Evolutionary conservation across 2,888 invertebrate genomes (phyloP).

Genomic region (Acronicta aceris): DNA sequence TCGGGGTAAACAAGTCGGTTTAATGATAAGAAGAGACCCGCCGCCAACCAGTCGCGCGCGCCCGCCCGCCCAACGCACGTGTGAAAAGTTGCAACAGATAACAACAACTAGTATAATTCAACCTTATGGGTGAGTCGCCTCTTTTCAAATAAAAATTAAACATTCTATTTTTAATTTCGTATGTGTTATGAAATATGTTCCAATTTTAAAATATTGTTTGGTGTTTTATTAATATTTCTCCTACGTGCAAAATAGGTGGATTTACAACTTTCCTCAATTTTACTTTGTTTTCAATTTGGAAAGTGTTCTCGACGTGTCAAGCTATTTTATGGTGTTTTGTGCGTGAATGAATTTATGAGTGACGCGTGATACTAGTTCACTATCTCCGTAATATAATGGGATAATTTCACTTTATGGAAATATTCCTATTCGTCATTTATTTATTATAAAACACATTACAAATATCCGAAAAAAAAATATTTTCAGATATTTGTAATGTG

Average conservation of each 20-base stretch:
- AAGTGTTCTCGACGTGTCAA: conserved; percentile 1
- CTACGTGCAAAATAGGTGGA: background rate
- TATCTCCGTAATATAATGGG: conserved; percentile 74
- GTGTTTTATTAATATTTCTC: background rate
- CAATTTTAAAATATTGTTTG: conserved; percentile 9
- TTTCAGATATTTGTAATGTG: background rate
- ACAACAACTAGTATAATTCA: conserved; percentile 48
- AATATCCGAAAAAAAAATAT: too few species aligned
- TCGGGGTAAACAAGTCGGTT: conserved; percentile 79
- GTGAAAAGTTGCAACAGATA: conserved; percentile 59
- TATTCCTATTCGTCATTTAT: background rate
- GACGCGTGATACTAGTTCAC: conserved; percentile 58
- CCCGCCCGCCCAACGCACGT: conserved; percentile 82
- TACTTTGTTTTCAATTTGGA: background rate
- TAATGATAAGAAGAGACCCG: conserved; percentile 78
- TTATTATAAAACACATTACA: too few species aligned
- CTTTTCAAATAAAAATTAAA: background rate
- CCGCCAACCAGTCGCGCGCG: conserved; percentile 81
- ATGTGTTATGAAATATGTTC: background rate
- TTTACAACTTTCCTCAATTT: background rate
- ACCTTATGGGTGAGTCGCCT: conserved; percentile 59
- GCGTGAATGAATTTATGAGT: conserved; percentile 56
- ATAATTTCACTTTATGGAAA: conserved; percentile 48
- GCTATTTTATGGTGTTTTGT: conserved; percentile 43
- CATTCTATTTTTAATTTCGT: background rate